phyloP scores from a whole-genome alignment of 2,113 vertebrate genomes.

The Atractosteus spatula region DNA sequence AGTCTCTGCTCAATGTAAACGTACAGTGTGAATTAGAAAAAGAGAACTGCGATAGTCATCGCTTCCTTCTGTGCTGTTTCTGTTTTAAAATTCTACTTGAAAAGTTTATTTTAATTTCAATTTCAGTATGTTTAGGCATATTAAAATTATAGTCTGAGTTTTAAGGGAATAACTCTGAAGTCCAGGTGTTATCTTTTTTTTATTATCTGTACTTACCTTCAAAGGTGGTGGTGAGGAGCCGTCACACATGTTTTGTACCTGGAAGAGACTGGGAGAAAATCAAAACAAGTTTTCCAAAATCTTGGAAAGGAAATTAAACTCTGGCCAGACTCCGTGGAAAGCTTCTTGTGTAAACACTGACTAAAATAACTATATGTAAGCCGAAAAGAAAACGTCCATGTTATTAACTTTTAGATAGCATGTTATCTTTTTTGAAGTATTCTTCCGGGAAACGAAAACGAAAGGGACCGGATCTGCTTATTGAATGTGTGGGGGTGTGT shows the following conservation, averaged over 20 bases:
- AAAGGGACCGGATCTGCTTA: constrained; percentile 62
- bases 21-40: neutral
- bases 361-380: neutral
- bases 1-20: too few relatives aligned
- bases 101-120: neutral
- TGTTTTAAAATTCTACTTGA: constrained; percentile 5
- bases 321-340: neutral
- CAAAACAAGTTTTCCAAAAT: neutral
- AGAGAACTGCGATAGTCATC: neutral
- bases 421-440: constrained; percentile 28
- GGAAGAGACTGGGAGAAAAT: neutral
- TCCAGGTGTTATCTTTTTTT: neutral
- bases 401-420: constrained; percentile 36
- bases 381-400: constrained; percentile 3
- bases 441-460: constrained; percentile 83
- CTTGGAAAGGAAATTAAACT: neutral
- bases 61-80: constrained; percentile 1
- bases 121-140: neutral
- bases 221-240: constrained; percentile 41
- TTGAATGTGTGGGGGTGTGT: constrained; percentile 17
- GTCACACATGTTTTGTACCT: constrained; percentile 36
- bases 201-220: constrained; percentile 60
- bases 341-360: neutral
- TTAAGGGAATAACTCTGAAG: neutral
- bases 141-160: neutral